These are phyloP conservation scores for Oxycera nigricornis DNA, from an alignment of 2,888 invertebrate genomes.

Conservation along the genomic window DNA sequence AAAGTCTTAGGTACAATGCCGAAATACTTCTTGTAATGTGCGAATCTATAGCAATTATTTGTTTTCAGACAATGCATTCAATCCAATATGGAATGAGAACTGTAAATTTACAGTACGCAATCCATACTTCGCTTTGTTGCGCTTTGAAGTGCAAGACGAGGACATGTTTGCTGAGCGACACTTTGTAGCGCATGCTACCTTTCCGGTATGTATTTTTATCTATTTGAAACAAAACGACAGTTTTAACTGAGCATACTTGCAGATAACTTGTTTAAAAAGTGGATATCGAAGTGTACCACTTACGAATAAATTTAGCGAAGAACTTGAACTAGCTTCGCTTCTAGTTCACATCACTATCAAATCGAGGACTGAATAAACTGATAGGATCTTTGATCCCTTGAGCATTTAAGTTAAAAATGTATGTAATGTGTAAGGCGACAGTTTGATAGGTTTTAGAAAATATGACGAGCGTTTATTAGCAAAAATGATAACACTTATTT, in stretches of 20 bases:
- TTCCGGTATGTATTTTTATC: slow-evolving; percentile 69
- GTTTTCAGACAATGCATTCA: slow-evolving; percentile 90
- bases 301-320: slow-evolving; percentile 90
- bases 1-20: slow-evolving; percentile 73
- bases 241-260: slow-evolving; percentile 50
- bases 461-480: too few relatives aligned
- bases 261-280: slow-evolving; percentile 76
- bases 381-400: slow-evolving; percentile 40
- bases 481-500: too few relatives aligned
- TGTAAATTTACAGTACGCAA: slow-evolving; percentile 83
- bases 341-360: slow-evolving; percentile 80
- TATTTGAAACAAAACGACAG: not conserved
- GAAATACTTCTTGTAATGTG: not conserved
- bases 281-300: slow-evolving; percentile 93
- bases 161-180: slow-evolving; percentile 97
- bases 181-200: slow-evolving; percentile 95
- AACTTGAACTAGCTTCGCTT: slow-evolving; percentile 88
- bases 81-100: slow-evolving; percentile 90
- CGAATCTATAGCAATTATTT: not conserved
- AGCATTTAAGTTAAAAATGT: slow-evolving; percentile 27
- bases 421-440: not conserved
- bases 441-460: too few relatives aligned
- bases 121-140: slow-evolving; percentile 82
- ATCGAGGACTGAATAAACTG: slow-evolving; percentile 43
- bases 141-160: slow-evolving; percentile 92